Percentiles rank a stretch among this genome's conserved stretches.
Conservation (phyloP, 2,888 invertebrate species). For the Loripinus fragilis region DNA sequence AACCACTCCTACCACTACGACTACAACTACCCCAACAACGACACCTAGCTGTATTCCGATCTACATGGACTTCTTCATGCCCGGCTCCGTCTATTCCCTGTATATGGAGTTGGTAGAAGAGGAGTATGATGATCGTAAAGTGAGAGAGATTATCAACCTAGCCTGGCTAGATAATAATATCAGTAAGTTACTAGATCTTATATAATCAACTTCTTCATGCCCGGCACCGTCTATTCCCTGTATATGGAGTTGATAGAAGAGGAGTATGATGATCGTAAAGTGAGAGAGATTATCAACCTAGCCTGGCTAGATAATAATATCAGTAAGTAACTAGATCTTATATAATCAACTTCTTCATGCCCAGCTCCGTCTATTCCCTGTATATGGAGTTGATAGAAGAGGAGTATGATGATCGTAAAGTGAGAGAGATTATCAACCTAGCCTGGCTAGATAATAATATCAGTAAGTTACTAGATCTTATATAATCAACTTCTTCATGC, state of each 20-base stretch:
- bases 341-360: slow-evolving; percentile 26
- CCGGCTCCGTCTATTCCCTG: slow-evolving; percentile 36
- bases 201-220: slow-evolving; percentile 26
- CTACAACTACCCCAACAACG: slow-evolving; percentile 26
- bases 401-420: slow-evolving; percentile 39
- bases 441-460: slow-evolving; percentile 48
- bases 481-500: slow-evolving; percentile 26
- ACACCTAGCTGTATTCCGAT: slow-evolving; percentile 17
- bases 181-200: slow-evolving; percentile 28
- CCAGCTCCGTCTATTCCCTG: slow-evolving; percentile 36
- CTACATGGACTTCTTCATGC: slow-evolving; percentile 19
- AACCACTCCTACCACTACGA: slow-evolving; percentile 1
- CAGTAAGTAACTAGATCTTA: slow-evolving; percentile 28
- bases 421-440: slow-evolving; percentile 31
- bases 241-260: slow-evolving; percentile 55
- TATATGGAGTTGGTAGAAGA: slow-evolving; percentile 55
- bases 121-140: slow-evolving; percentile 39
- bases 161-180: slow-evolving; percentile 48
- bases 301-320: slow-evolving; percentile 48
- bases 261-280: slow-evolving; percentile 39
- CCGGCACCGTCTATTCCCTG: slow-evolving; percentile 36
- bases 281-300: slow-evolving; percentile 31
- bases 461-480: slow-evolving; percentile 28
- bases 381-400: slow-evolving; percentile 55
- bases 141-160: slow-evolving; percentile 31